A percentile compares a stretch with the other conserved stretches of the same genome.
phyloP scores from a whole-genome alignment of 2,888 invertebrate genomes.

The Dryobotodes eremita region DNA sequence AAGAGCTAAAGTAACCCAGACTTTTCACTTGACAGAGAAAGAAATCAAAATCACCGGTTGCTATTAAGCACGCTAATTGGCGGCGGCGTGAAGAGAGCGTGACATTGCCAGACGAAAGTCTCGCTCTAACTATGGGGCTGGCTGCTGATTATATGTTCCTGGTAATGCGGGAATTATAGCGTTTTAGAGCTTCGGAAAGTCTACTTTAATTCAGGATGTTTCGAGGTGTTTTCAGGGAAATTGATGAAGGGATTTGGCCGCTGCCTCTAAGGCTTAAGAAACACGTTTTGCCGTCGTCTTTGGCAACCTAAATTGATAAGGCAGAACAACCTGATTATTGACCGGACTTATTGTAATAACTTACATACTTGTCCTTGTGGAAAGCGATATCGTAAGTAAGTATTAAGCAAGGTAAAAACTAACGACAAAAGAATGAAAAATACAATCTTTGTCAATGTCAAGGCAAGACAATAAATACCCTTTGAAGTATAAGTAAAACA shows the following conservation, averaged over 20 bases:
- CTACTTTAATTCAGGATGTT: neutral
- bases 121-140: constrained; percentile 48
- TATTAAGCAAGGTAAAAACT: neutral
- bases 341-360: neutral
- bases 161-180: constrained; percentile 26
- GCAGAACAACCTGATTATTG: no score
- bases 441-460: constrained; percentile 36
- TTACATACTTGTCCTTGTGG: neutral
- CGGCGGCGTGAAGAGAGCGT: constrained; percentile 81
- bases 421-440: neutral
- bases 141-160: constrained; percentile 39
- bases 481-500: constrained; percentile 16
- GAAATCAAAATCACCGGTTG: constrained; percentile 64
- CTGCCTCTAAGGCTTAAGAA: neutral
- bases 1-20: constrained; percentile 27
- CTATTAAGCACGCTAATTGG: constrained; percentile 81
- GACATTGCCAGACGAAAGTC: constrained; percentile 71
- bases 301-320: neutral
- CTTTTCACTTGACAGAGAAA: constrained; percentile 64
- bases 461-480: constrained; percentile 7
- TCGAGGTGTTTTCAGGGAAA: neutral
- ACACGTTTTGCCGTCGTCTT: neutral
- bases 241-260: neutral
- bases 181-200: constrained; percentile 40
- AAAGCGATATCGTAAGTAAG: neutral